Evolutionary conservation across 2,797 vertebrate genomes (phyloP).

Genomic region (Ctenosaura bakeri): DNA sequence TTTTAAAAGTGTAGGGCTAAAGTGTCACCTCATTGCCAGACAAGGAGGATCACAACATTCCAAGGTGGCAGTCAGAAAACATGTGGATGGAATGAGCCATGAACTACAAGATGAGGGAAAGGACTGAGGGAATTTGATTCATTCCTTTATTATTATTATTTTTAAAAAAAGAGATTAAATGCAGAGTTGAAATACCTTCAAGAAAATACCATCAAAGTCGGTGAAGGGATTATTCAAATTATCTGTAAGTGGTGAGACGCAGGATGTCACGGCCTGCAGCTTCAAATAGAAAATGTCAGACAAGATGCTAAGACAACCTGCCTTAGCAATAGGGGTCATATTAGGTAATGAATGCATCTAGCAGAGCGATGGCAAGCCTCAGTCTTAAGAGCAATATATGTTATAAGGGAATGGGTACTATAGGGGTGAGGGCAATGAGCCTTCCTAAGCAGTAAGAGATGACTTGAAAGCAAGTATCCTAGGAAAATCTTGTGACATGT

Average conservation of each 20-base stretch:
- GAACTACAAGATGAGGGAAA: constrained; percentile 38
- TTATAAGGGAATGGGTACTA: not conserved
- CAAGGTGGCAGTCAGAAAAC: constrained; percentile 23
- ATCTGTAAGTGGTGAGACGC: constrained; percentile 69
- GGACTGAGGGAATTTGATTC: constrained; percentile 46
- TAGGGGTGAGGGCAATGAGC: not conserved
- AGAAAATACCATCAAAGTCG: constrained; percentile 74
- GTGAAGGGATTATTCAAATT: constrained; percentile 72
- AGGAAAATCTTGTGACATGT: not conserved
- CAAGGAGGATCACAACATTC: not conserved
- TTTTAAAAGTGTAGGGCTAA: not conserved
- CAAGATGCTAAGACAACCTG: constrained; percentile 57
- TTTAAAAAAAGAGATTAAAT: constrained; percentile 64
- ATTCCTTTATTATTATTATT: constrained; percentile 39
- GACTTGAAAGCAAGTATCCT: not conserved
- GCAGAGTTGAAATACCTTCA: constrained; percentile 65
- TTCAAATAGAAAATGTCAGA: constrained; percentile 64
- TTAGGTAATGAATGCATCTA: constrained; percentile 49
- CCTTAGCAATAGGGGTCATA: constrained; percentile 53
- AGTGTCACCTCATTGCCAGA: not conserved
- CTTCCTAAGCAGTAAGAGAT: constrained; percentile 5
- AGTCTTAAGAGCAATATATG: constrained; percentile 36
- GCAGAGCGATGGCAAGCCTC: not conserved
- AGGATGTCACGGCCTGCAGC: constrained; percentile 57
- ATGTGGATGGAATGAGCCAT: constrained; percentile 37